phyloP scores from a whole-genome alignment of 2,888 invertebrate genomes.

The Agrochola circellaris region DNA sequence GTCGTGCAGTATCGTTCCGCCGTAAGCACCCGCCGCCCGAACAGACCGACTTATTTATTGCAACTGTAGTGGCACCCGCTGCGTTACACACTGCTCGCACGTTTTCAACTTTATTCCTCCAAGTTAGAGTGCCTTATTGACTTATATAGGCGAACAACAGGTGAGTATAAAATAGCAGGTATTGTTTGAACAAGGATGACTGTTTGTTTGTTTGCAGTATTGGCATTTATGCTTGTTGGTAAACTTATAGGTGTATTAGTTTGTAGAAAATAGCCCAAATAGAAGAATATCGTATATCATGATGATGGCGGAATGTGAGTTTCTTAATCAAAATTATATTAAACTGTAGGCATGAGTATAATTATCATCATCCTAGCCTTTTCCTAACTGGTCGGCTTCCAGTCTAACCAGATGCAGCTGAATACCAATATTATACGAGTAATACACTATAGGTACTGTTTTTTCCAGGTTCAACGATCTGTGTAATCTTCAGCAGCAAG shows the following conservation, averaged over 20 bases:
- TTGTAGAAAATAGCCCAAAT: background rate
- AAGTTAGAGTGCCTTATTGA: constrained; percentile 28
- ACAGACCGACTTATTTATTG: constrained; percentile 68
- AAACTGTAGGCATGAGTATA: background rate
- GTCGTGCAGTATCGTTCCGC: constrained; percentile 18
- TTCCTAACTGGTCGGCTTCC: background rate
- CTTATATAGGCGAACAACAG: constrained; percentile 51
- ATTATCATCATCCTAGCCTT: background rate
- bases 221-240: constrained; percentile 17
- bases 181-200: constrained; percentile 58
- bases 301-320: background rate
- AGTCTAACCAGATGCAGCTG: too few relatives aligned
- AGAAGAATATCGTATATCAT: background rate
- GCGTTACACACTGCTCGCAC: background rate
- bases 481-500: background rate
- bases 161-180: constrained; percentile 58
- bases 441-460: background rate
- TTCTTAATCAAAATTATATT: too few relatives aligned
- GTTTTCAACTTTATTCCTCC: constrained; percentile 24
- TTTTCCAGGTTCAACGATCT: background rate
- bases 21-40: constrained; percentile 38
- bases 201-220: constrained; percentile 42
- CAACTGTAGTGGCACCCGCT: constrained; percentile 46
- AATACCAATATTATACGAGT: background rate
- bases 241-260: constrained; percentile 10